Conservation (phyloP, 2,797 vertebrate species). For the Rhodeus uyekii region DNA sequence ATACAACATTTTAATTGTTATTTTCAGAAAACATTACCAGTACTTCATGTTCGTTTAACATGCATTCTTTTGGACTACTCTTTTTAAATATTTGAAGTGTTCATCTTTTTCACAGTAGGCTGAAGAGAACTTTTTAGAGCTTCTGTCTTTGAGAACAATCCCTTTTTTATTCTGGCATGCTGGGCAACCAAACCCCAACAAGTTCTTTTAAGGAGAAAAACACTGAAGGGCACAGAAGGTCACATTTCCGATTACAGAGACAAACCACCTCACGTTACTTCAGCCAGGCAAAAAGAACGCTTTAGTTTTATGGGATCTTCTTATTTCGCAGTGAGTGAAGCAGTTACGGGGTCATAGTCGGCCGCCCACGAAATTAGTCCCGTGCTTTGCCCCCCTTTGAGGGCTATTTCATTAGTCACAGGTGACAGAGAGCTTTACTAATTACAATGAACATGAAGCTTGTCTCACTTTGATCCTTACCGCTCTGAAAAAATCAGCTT, state of each 20-base stretch:
- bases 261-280: conserved; percentile 37
- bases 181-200: not conserved
- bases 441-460: conserved; percentile 50
- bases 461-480: conserved; percentile 48
- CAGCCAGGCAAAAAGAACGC: conserved; percentile 47
- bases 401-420: conserved; percentile 52
- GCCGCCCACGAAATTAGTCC: conserved; percentile 43
- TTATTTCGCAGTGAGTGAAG: conserved; percentile 44
- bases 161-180: not conserved
- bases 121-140: conserved; percentile 6
- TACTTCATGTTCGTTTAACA: too few relatives aligned
- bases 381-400: conserved; percentile 17
- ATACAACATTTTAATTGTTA: too few relatives aligned
- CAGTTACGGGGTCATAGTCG: conserved; percentile 37
- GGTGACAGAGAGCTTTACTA: conserved; percentile 46
- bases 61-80: too few relatives aligned
- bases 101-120: not conserved
- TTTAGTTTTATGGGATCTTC: conserved; percentile 55
- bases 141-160: not conserved
- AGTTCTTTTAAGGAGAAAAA: conserved; percentile 24
- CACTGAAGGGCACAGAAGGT: conserved; percentile 34
- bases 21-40: too few relatives aligned
- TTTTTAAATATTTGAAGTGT: not conserved
- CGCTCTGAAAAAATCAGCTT: conserved; percentile 20
- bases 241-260: conserved; percentile 30